Base-by-base conservation (phyloP, 92 coral and sea anemone genomes). In the Porites evermanni region DNA sequence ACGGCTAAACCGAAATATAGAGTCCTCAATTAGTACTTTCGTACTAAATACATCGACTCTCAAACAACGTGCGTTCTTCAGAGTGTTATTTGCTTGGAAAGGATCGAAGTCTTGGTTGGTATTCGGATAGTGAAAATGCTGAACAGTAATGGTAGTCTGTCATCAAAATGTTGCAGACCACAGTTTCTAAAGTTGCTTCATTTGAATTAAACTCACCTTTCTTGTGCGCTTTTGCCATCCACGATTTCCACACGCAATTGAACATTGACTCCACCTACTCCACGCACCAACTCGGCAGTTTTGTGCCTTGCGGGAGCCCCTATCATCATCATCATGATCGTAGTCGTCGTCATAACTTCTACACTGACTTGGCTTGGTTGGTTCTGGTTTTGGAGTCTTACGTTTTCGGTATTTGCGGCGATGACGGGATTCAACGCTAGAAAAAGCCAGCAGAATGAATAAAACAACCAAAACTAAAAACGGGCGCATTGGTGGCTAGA, bases 191-290 rank as follows among this genome's bases (percentile, higher is more conserved):
- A 56, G 16, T 54, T 54, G 14, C 16, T 56, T 56, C 13, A 56
- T 56, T 56, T 56, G 61, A 56, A 56, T 14, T 56, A 14, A 67
- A 66, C 84, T n/a, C 8, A 82, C 79, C 87, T 71, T 70, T 44
- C 87, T 70, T 29, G 47, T 70, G 20, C 87, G 78, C 12, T 7
- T 47, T 20, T 82, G 87, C 23, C 2, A 18, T 26, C 87, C 87
- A 0, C 7, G 26, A n/a, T 51, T 59, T 70, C 79, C 79, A 44
- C 87, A 82, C n/a, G 70, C 70, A 11, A 82, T 19, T 56, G 87
- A 71, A 4, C 87, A 82, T 19, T 5, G 64, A 58, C 65, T 29
- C 87, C 87, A 82, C 5, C 11, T 26, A 18, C 64, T 72, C 87
- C 87, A 82, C 18, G 63, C 17, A 2, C 11, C 54, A n/a, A 72